A percentile compares a stretch with the other conserved stretches of the same genome.
These are phyloP conservation scores for Oxyruncus cristatus DNA, from an alignment of 2,113 vertebrate species.

Conservation along the genomic window DNA sequence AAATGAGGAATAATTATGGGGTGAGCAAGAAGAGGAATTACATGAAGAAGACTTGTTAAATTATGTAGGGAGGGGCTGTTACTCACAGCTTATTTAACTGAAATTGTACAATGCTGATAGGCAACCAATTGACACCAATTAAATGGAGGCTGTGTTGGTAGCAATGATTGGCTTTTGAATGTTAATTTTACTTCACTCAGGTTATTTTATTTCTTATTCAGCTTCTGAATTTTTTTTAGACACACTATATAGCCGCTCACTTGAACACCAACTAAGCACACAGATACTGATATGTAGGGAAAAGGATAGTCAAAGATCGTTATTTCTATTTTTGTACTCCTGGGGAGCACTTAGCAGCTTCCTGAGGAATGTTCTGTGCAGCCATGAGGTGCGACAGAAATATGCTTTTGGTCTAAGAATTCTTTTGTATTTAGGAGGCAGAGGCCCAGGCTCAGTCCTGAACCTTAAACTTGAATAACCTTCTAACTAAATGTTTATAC, in stretches of 20 bases:
- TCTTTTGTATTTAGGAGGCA: background rate
- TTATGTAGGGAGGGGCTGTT: background rate
- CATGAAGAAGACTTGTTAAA: background rate
- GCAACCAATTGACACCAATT: background rate
- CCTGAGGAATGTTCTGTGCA: slow-evolving; percentile 38
- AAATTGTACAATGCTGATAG: background rate
- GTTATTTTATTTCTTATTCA: background rate
- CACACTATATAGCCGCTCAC: background rate
- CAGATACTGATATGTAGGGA: background rate
- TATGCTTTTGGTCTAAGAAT: background rate
- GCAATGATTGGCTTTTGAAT: background rate
- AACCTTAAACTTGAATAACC: background rate
- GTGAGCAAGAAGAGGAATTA: background rate
- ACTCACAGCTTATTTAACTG: background rate
- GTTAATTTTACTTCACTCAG: background rate
- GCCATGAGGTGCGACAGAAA: background rate
- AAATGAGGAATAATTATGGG: background rate
- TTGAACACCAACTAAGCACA: background rate
- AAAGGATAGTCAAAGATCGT: background rate
- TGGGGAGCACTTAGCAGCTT: slow-evolving; percentile 48
- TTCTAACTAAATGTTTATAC: background rate
- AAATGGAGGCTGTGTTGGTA: background rate
- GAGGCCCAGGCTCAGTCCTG: background rate
- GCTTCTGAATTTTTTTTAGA: background rate
- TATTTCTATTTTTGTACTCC: slow-evolving; percentile 37